phyloP scores from a whole-genome alignment of 2,888 invertebrate genomes.

The Lasioglossum zephyrum region DNA sequence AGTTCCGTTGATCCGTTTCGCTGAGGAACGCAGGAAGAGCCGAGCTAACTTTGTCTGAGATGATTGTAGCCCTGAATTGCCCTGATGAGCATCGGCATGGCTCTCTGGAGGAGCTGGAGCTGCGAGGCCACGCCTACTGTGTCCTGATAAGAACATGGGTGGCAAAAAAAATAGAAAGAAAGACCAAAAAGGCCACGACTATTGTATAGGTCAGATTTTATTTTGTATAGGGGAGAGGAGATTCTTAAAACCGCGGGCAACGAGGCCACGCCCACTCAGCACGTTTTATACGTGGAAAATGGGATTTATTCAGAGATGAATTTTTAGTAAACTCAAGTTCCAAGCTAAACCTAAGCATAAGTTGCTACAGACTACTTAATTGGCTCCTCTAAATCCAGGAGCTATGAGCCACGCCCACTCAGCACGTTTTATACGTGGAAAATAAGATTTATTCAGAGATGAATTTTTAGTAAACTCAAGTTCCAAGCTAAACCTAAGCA shows the following conservation, averaged over 20 bases:
- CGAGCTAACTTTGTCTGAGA: not conserved
- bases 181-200: too few relatives aligned
- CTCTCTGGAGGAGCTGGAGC: not conserved
- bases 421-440: too few relatives aligned
- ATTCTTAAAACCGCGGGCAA: not conserved
- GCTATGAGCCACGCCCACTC: not conserved
- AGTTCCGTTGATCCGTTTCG: not conserved
- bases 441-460: not conserved
- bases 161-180: too few relatives aligned
- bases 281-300: too few relatives aligned
- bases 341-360: too few relatives aligned
- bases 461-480: too few relatives aligned
- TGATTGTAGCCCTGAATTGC: not conserved
- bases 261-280: not conserved
- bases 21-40: not conserved
- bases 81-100: not conserved
- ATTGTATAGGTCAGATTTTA: not conserved
- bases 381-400: not conserved
- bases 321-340: too few relatives aligned
- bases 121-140: not conserved
- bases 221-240: not conserved
- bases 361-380: too few relatives aligned
- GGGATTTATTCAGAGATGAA: not conserved
- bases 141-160: too few relatives aligned
- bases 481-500: too few relatives aligned